Evolutionary conservation across 2,888 invertebrate species (phyloP), one percentile per base, ranked within the genome.

Genomic region (Fragum whitleyi): DNA sequence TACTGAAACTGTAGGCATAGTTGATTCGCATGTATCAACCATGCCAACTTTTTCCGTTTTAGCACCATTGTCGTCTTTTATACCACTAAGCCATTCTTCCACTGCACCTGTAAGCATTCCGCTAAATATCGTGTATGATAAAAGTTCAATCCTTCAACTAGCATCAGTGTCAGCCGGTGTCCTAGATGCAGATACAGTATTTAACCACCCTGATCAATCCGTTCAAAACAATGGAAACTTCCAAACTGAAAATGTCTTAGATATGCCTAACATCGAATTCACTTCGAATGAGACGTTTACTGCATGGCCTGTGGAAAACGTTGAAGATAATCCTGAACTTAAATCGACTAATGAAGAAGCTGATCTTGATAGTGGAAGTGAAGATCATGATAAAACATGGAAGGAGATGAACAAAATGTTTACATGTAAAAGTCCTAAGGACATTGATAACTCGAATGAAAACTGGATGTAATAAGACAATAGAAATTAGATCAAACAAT

Each of bases 361-460:
- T 32, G 32, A 61, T 14, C 2, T 23, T 19, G 61, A 61, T 29
- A 32, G 6, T 11, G 61, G 29, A 2, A 32, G 6, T 11, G 29
- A 61, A 32, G 57, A 57, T 14, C 61, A 61, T 19, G 26, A 61
- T 14, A 28, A 6, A 9, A 32, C 61, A 61, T 61, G 61, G 61
- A 61, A 32, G 6, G 32, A 61, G 6, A 61, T 61, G 61, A 32
- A 61, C 19, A 61, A 21, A 19, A 28, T 61, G 61, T 61, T 61
- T 32, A 61, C 28, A 1, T 61, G 61, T 32, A 61, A 61, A 61
- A 61, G 61, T 61, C 61, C 61, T 32, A 61, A 61, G 29, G 61
- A 61, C 26, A 61, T 61, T 16, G 61, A 61, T n/a, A 29, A 61
- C 32, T 11, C 32, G 6, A 11, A 28, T 61, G 61, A 61, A 23